These are phyloP conservation scores for Sitobion miscanthi DNA, from an alignment of 1,140 invertebrate species.

Conservation along the genomic window DNA sequence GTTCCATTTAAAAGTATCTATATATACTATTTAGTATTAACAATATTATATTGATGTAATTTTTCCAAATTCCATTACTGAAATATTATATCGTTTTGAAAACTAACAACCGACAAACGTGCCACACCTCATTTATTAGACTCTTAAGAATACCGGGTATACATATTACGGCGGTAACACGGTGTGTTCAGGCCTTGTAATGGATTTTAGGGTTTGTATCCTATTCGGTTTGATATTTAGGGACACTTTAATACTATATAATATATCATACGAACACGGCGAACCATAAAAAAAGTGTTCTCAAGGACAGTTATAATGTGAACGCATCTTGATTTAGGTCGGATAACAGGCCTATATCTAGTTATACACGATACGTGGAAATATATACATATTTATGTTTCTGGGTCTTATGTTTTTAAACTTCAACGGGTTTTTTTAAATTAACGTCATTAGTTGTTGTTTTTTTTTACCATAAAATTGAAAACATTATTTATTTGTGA, in stretches of 20 bases:
- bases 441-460: not conserved
- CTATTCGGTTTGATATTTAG: not conserved
- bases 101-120: conserved; percentile 8
- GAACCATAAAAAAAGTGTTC: not conserved
- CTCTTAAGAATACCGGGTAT: no score
- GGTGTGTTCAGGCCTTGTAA: not conserved
- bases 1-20: not conserved
- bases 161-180: not conserved
- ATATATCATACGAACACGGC: not conserved
- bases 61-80: not conserved
- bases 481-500: not conserved
- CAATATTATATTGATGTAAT: not conserved
- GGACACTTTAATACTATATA: not conserved
- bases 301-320: not conserved
- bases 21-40: not conserved
- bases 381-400: not conserved
- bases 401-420: not conserved
- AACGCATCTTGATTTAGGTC: not conserved
- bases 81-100: conserved; percentile 10
- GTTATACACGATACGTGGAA: not conserved
- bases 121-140: conserved; percentile 17
- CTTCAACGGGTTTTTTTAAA: not conserved
- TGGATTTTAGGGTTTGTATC: not conserved
- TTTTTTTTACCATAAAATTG: not conserved
- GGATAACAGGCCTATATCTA: not conserved